Conservation (phyloP, 2,888 invertebrate species). For the Spicauda simplicius region DNA sequence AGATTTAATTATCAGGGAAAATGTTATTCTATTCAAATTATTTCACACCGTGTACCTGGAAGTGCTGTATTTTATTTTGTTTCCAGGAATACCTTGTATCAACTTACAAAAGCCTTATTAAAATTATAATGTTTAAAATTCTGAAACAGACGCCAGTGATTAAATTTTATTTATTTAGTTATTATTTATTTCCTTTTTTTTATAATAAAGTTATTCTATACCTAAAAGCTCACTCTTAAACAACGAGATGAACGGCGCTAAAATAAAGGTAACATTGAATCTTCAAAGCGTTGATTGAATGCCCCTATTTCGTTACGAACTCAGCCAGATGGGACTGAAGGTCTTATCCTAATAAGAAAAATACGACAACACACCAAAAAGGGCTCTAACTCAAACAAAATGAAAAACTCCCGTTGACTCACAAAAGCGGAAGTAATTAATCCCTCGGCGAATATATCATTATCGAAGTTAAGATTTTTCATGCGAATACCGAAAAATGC, state of each 20-base stretch:
- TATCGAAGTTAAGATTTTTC: slow-evolving; percentile 14
- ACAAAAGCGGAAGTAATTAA: slow-evolving; percentile 18
- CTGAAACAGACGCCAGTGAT: no score
- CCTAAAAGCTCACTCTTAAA: slow-evolving; percentile 1
- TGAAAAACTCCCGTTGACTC: slow-evolving; percentile 17
- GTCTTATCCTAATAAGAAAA: slow-evolving; percentile 32
- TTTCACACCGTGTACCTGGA: no score
- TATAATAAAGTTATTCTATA: no score
- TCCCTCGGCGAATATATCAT: slow-evolving; percentile 6
- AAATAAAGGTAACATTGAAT: slow-evolving; percentile 9
- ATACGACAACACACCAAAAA: slow-evolving; percentile 15
- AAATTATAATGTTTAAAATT: no score
- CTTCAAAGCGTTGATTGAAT: slow-evolving; percentile 29
- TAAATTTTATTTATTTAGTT: no score
- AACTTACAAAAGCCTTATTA: no score
- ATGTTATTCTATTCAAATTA: no score
- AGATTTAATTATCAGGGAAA: no score
- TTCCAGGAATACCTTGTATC: no score
- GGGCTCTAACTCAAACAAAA: slow-evolving; percentile 26
- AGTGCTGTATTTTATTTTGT: no score
- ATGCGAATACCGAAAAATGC: neutral
- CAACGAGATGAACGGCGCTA: slow-evolving; percentile 12
- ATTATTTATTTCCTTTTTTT: no score
- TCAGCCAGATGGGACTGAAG: slow-evolving; percentile 32
- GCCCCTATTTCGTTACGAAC: slow-evolving; percentile 33